These are phyloP conservation scores for Stomatorhinus ivindoensis DNA, from an alignment of 2,113 vertebrate genomes.

Conservation along the genomic window DNA sequence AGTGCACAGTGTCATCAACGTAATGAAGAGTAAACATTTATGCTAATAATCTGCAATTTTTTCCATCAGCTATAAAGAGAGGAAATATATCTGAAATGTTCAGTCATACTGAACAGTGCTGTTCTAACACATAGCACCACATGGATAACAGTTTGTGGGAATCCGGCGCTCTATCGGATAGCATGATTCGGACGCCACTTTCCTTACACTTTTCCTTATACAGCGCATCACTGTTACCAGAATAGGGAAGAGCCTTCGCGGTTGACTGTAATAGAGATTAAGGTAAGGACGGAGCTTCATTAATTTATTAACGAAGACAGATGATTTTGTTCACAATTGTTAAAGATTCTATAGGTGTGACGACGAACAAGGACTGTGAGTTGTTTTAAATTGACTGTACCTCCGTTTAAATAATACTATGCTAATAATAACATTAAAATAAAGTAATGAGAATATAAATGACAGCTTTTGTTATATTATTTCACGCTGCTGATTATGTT, in stretches of 20 bases:
- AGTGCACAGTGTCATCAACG: constrained; percentile 99
- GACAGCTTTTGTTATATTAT: not conserved
- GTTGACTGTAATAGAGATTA: constrained; percentile 56
- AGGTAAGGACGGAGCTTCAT: constrained; percentile 72
- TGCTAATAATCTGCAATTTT: constrained; percentile 99
- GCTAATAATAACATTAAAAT: not conserved
- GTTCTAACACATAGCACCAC: constrained; percentile 71
- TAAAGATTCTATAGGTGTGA: constrained; percentile 34
- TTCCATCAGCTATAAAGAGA: constrained; percentile 99
- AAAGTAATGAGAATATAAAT: not conserved
- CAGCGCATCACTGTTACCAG: constrained; percentile 52
- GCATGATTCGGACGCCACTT: constrained; percentile 41
- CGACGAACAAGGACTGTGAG: constrained; percentile 46
- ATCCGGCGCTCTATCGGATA: constrained; percentile 49
- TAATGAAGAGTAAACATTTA: constrained; percentile 99
- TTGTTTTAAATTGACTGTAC: constrained; percentile 36
- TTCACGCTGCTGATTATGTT: not conserved
- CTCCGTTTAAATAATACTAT: constrained; percentile 34
- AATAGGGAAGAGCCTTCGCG: constrained; percentile 57
- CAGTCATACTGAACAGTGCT: constrained; percentile 92
- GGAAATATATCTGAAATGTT: constrained; percentile 97
- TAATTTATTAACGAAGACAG: constrained; percentile 46
- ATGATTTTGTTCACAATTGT: constrained; percentile 40
- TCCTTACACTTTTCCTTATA: constrained; percentile 53
- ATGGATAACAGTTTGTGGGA: constrained; percentile 66